A percentile compares a stretch with the other conserved stretches of the same genome.
Evolutionary conservation across 2,113 vertebrate species (phyloP).

Genomic region (Zosterops lateralis): DNA sequence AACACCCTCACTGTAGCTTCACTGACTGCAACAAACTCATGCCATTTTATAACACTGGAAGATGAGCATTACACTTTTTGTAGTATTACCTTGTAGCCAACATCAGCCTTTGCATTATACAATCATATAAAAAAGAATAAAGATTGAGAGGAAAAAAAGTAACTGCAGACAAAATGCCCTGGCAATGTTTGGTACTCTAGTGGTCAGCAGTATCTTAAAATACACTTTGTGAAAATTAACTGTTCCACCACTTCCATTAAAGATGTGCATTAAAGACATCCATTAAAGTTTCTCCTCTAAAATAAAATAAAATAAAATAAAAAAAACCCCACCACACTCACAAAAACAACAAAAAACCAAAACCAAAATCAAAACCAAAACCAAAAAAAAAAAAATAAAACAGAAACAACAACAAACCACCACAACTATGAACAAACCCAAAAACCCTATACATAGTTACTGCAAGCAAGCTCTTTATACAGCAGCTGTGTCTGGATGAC

Average conservation of each 20-base stretch:
- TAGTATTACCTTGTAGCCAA: neutral
- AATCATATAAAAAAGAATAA: neutral
- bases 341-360: too few relatives aligned
- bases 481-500: neutral
- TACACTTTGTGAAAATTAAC: neutral
- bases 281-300: neutral
- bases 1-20: neutral
- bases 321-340: too few relatives aligned
- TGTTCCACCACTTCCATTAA: neutral
- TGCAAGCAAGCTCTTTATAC: neutral
- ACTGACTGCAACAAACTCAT: neutral
- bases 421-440: neutral
- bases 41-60: neutral
- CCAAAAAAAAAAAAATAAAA: too few relatives aligned
- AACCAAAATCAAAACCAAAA: too few relatives aligned
- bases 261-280: neutral
- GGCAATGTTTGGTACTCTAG: neutral
- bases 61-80: neutral
- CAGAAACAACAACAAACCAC: too few relatives aligned
- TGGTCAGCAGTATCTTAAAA: neutral
- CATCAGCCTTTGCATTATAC: neutral
- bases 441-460: fast-evolving
- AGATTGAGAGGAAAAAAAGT: neutral
- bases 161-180: neutral
- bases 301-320: neutral